Evolutionary conservation across 2,888 invertebrate species (phyloP), one percentile per base, ranked within the genome.

Genomic region (Lepeophtheirus nordmannii): DNA sequence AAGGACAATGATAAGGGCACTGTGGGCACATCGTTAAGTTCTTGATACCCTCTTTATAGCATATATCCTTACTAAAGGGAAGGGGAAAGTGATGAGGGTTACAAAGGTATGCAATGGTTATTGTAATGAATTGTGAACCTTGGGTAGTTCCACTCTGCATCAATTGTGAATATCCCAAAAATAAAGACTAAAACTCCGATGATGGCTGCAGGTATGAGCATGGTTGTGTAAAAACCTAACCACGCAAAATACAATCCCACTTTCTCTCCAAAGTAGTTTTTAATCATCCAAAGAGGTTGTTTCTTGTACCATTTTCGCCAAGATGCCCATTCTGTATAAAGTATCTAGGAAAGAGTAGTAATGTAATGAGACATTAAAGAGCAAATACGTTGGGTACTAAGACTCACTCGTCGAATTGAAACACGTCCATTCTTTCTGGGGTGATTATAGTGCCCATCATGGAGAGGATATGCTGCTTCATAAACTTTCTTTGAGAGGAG

Each of bases 251-350:
- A 92, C 0, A 92, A 76, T 0, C 84, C 90, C 30, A 92, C 89
- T 75, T 92, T 91, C 73, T 91, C 91, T 0, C 92, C 92, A 73
- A 91, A 92, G 75, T 92, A 92, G 71, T 87, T 82, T 57, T 89
- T 78, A 5, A 96, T 83, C 41, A 93, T 77, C 80, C 90, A 89
- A 0, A 96, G 77, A 0, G 96, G 94, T 73, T 97, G 96, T 68
- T 85, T 85, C 74, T 92, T 93, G 76, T 85, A 91, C 87, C 90
- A 93, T 72, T 86, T 86, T 10, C 82, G 79, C 0, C 91, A 89
- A 68, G 86, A 81, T 0, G 93, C 93, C 97, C 97, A 97, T 74
- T 90, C 86, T 69, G 88, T 79, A 74, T 92, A 93, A 2, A 97
- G 78, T 9, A 91, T 76, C 85, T 92, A 77, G n/a, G n/a, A n/a